A percentile compares a stretch with the other conserved stretches of the same genome.
Evolutionary conservation across 2,113 vertebrate genomes (phyloP).

Genomic region (Calidris pygmaea): DNA sequence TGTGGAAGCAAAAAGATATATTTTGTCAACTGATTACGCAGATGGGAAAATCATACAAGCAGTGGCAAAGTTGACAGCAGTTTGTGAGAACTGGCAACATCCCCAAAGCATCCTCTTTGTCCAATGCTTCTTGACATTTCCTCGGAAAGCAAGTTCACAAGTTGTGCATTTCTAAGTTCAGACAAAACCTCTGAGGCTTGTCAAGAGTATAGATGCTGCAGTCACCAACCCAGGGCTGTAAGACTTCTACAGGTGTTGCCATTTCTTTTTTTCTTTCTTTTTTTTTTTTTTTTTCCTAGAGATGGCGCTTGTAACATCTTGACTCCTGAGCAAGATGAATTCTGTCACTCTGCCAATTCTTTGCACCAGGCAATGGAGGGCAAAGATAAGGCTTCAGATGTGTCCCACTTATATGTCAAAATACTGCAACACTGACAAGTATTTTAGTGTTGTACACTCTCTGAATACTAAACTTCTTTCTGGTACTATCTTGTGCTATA

Average conservation of each 20-base stretch:
- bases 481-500: not conserved
- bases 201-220: not conserved
- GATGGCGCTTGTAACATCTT: slow-evolving; percentile 4
- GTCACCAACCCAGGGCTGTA: not conserved
- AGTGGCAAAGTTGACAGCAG: slow-evolving; percentile 1
- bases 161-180: slow-evolving; percentile 9
- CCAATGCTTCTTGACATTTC: slow-evolving; percentile 7
- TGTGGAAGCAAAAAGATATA: not conserved
- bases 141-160: not conserved
- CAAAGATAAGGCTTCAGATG: slow-evolving; percentile 52
- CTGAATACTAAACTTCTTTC: slow-evolving; percentile 43
- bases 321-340: slow-evolving; percentile 37
- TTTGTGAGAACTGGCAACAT: slow-evolving; percentile 4
- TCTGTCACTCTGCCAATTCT: slow-evolving; percentile 33
- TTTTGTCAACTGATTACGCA: slow-evolving; percentile 11
- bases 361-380: slow-evolving; percentile 21
- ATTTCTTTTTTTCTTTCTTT: not conserved
- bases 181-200: not conserved
- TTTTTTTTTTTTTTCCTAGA: not conserved
- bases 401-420: slow-evolving; percentile 50
- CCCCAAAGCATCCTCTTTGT: not conserved
- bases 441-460: not conserved
- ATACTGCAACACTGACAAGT: slow-evolving; percentile 46
- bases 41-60: slow-evolving; percentile 11
- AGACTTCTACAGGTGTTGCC: not conserved